Conservation (phyloP, 2,113 vertebrate species). For the Silurus asotus region DNA sequence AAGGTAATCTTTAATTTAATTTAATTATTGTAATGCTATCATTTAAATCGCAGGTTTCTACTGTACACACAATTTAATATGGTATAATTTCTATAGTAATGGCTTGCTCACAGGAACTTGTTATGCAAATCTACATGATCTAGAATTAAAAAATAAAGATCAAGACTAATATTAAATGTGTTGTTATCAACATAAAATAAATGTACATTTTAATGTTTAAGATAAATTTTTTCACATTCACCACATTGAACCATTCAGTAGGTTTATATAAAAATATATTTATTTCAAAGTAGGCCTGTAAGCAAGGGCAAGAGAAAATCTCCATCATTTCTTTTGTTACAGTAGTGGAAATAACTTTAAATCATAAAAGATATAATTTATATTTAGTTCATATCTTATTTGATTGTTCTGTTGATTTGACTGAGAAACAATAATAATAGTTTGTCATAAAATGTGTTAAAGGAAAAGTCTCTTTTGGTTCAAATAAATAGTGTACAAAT, state of each 20-base stretch:
- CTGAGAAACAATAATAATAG: background rate
- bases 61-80: background rate
- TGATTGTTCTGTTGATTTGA: background rate
- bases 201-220: background rate
- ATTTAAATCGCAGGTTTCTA: background rate
- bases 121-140: background rate
- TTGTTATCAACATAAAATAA: background rate
- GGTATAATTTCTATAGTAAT: background rate
- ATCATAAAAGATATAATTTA: background rate
- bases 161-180: background rate
- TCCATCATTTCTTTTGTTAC: background rate
- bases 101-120: background rate
- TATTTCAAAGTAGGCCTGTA: background rate
- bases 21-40: background rate
- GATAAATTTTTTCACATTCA: too few species aligned
- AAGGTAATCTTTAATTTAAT: background rate
- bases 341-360: background rate
- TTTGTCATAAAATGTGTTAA: background rate
- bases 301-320: background rate
- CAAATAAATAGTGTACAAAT: background rate
- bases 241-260: background rate
- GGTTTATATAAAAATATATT: background rate
- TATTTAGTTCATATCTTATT: background rate
- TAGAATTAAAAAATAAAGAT: too few species aligned
- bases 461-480: background rate